phyloP scores from a whole-genome alignment of 2,888 invertebrate species.

The Lacanobia wlatinum region DNA sequence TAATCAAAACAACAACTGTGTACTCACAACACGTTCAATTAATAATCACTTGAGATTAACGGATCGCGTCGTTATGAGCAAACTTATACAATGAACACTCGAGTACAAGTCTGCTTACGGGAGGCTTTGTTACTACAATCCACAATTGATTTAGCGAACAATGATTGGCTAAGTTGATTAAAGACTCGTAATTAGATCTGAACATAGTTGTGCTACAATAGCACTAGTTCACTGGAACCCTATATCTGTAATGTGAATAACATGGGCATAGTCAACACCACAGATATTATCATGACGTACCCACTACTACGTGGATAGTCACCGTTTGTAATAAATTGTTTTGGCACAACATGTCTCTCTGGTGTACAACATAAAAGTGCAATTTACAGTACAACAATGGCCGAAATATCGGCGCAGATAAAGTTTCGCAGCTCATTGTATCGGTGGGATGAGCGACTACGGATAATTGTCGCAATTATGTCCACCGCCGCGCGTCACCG shows the following conservation, averaged over 20 bases:
- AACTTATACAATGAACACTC: conserved; percentile 13
- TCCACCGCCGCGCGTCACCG: conserved; percentile 8
- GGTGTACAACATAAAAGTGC: neutral
- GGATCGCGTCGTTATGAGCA: neutral
- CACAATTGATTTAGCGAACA: neutral
- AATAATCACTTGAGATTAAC: conserved; percentile 43
- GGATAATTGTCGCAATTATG: conserved; percentile 51
- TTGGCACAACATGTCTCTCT: too few species aligned
- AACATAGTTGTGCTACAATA: too few species aligned
- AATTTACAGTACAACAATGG: neutral
- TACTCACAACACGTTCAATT: conserved; percentile 39
- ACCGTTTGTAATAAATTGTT: neutral
- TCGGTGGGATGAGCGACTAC: conserved; percentile 6
- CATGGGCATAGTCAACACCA: too few species aligned
- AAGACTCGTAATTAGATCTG: neutral
- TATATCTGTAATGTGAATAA: too few species aligned
- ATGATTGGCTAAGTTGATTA: neutral
- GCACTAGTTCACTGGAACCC: too few species aligned
- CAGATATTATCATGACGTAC: too few species aligned
- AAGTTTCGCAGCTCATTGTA: conserved; percentile 17
- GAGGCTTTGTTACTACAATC: neutral
- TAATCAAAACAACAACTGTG: conserved; percentile 48
- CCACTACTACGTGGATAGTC: too few species aligned
- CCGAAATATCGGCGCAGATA: neutral
- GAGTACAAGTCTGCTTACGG: neutral